Evolutionary conservation across 2,888 invertebrate genomes (phyloP).

Genomic region (Xanthorhoe designata): DNA sequence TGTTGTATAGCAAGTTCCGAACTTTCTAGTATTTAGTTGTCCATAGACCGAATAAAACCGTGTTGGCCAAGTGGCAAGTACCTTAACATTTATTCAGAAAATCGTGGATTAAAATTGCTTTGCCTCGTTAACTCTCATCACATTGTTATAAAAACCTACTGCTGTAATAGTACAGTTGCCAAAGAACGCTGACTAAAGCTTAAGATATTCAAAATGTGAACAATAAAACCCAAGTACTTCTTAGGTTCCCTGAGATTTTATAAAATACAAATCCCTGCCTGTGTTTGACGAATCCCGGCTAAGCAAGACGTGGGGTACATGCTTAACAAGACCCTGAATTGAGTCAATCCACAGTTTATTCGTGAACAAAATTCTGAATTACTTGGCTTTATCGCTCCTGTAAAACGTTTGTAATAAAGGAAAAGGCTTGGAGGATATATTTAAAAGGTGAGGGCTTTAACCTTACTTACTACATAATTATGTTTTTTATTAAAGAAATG

Average conservation of each 20-base stretch:
- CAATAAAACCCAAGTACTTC: slow-evolving; percentile 26
- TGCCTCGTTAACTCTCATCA: no score
- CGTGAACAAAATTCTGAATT: slow-evolving; percentile 5
- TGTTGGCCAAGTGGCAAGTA: no score
- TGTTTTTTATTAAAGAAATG: no score
- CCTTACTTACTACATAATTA: no score
- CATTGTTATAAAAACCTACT: not conserved
- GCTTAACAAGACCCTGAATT: slow-evolving; percentile 20
- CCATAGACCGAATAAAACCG: no score
- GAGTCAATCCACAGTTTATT: slow-evolving; percentile 2
- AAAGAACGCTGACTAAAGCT: not conserved
- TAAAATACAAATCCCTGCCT: slow-evolving; percentile 36
- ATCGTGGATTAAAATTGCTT: no score
- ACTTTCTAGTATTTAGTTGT: no score
- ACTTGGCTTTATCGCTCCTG: not conserved
- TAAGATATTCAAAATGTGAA: slow-evolving; percentile 14
- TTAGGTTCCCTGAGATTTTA: slow-evolving; percentile 28
- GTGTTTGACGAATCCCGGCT: slow-evolving; percentile 20
- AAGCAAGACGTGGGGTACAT: slow-evolving; percentile 32
- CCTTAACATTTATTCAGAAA: no score
- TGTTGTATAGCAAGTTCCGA: no score
- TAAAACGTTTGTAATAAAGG: not conserved
- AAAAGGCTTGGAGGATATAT: not conserved
- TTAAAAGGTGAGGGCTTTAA: no score
- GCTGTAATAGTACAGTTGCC: not conserved